Conservation (phyloP, 2,888 invertebrate genomes). For the Mythimna loreyi region DNA sequence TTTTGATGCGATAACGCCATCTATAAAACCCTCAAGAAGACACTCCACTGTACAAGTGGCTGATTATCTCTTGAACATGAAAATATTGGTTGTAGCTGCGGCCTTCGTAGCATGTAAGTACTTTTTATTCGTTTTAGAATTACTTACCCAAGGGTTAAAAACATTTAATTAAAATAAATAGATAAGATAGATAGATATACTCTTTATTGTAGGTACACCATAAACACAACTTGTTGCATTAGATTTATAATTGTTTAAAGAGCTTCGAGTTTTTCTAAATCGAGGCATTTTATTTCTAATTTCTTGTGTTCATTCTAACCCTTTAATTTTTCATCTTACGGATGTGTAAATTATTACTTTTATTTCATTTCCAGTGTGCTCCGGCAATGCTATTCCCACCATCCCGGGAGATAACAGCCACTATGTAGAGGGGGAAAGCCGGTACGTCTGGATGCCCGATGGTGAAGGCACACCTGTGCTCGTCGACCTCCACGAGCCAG, state of each 20-base stretch:
- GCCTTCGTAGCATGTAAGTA: slow-evolving; percentile 72
- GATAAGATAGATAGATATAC: too few species aligned
- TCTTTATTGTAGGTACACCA: too few species aligned
- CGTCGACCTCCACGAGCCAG: slow-evolving; percentile 74
- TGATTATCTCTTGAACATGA: slow-evolving; percentile 64
- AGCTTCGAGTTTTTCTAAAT: too few species aligned
- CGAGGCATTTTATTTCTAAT: background rate
- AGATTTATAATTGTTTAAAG: too few species aligned
- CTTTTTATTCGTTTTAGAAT: too few species aligned
- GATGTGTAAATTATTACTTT: slow-evolving; percentile 1
- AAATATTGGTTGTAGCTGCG: slow-evolving; percentile 68
- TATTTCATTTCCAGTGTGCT: slow-evolving; percentile 65
- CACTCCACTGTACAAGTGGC: background rate
- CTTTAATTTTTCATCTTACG: background rate
- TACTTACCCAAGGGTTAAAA: too few species aligned
- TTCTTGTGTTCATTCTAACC: background rate
- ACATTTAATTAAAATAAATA: too few species aligned
- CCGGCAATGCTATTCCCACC: slow-evolving; percentile 67
- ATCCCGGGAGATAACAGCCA: slow-evolving; percentile 77
- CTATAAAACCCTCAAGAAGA: slow-evolving; percentile 34
- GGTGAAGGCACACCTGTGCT: slow-evolving; percentile 73
- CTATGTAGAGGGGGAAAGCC: slow-evolving; percentile 77
- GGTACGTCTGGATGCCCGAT: slow-evolving; percentile 81
- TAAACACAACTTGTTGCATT: too few species aligned
- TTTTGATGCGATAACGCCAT: slow-evolving; percentile 18